Evolutionary conservation across 2,113 vertebrate species (phyloP).

Genomic region (Brachyhypopomus occidentalis): DNA sequence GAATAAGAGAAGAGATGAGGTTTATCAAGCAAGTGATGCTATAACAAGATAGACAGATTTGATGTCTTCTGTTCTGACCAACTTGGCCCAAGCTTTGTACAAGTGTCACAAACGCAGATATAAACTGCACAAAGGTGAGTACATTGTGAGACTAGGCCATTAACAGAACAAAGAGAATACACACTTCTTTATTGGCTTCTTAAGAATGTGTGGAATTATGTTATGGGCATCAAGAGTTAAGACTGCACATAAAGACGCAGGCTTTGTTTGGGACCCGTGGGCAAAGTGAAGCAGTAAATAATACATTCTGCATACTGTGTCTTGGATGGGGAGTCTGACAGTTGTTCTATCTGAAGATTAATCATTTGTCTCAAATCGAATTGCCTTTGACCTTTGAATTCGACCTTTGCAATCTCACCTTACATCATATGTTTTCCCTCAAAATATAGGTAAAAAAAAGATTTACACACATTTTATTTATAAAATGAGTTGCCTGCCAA

Average conservation of each 20-base stretch:
- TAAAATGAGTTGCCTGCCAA: not conserved
- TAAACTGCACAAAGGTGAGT: no score
- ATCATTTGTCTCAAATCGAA: not conserved
- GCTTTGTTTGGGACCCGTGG: not conserved
- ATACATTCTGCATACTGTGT: not conserved
- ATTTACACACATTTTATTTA: not conserved
- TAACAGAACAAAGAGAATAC: not conserved
- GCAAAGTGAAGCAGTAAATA: not conserved
- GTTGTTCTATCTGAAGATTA: not conserved
- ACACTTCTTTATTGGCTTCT: conserved; percentile 21
- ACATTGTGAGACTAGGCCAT: conserved; percentile 18
- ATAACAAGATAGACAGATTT: no score
- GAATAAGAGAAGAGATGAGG: not conserved
- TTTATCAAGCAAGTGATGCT: no score
- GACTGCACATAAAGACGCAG: not conserved
- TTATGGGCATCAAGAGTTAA: not conserved
- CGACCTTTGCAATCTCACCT: no score
- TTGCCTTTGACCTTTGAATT: not conserved
- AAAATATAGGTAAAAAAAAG: not conserved
- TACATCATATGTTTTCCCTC: not conserved
- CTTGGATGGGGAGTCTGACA: conserved; percentile 6
- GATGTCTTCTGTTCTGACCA: no score
- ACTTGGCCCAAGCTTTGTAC: no score
- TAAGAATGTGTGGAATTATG: conserved; percentile 19
- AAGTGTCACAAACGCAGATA: no score